Percentiles rank a stretch among this genome's conserved stretches.
phyloP scores from a whole-genome alignment of 2,113 vertebrate species.

The Mola mola region DNA sequence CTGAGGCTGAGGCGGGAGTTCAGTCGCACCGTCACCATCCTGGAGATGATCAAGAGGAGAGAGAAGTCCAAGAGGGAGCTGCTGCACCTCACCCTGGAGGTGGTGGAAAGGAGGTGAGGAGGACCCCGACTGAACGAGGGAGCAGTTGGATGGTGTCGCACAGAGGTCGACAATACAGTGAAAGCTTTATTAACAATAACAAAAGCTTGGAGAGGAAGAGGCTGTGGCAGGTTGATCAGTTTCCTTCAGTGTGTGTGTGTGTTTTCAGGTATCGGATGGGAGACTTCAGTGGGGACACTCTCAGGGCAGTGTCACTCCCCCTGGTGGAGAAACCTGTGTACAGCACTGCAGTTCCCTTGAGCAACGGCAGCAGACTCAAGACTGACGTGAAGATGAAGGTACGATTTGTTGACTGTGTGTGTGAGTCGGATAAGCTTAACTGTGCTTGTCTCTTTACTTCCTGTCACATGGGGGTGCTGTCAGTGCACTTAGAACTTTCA shows the following conservation, averaged over 20 bases:
- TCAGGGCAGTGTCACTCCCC: conserved; percentile 86
- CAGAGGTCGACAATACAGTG: too few species aligned
- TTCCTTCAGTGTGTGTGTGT: too few species aligned
- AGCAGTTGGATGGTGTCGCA: too few species aligned
- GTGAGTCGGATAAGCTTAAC: too few species aligned
- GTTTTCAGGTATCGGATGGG: conserved; percentile 82
- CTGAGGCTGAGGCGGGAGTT: conserved; percentile 96
- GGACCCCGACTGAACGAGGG: too few species aligned
- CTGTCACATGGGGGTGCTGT: too few species aligned
- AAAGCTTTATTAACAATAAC: neutral
- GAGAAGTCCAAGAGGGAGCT: conserved; percentile 98
- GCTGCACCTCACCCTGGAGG: conserved; percentile 97
- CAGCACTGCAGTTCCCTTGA: conserved; percentile 80
- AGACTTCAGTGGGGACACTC: too few species aligned
- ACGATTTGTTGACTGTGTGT: neutral
- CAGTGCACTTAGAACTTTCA: too few species aligned
- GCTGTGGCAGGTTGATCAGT: too few species aligned
- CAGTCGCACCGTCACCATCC: conserved; percentile 95
- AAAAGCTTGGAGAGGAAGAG: neutral
- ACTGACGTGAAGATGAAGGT: conserved; percentile 91
- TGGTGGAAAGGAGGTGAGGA: conserved; percentile 95
- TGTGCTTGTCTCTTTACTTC: too few species aligned
- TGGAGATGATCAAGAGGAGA: conserved; percentile 98
- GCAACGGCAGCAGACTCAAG: conserved; percentile 89
- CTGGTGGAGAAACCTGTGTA: conserved; percentile 88